Conservation (phyloP, 1,140 invertebrate species). For the Zeugodacus cucurbitae region DNA sequence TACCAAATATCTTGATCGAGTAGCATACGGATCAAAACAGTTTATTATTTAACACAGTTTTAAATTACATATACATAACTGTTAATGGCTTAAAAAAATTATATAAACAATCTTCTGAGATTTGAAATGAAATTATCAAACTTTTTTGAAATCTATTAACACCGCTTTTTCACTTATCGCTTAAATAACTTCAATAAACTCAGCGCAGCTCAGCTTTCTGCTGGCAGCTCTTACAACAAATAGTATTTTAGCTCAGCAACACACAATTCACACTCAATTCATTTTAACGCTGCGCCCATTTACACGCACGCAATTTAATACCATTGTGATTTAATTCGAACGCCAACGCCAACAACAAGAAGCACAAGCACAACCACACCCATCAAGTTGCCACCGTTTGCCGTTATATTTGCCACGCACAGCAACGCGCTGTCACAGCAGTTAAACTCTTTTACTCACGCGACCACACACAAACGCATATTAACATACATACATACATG, state of each 20-base stretch:
- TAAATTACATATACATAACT: too few species aligned
- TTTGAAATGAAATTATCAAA: too few species aligned
- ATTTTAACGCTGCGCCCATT: background rate
- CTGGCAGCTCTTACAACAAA: background rate
- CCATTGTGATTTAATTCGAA: slow-evolving; percentile 9
- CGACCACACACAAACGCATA: background rate
- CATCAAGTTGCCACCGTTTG: background rate
- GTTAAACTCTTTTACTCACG: background rate
- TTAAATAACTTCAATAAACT: background rate
- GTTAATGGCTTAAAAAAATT: too few species aligned
- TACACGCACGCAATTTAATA: slow-evolving; percentile 9
- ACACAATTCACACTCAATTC: background rate
- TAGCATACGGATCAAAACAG: too few species aligned
- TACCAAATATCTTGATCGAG: too few species aligned
- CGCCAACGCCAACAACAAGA: background rate
- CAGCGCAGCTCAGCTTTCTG: background rate
- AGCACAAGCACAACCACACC: background rate
- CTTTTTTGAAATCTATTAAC: too few species aligned
- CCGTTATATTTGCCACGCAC: background rate
- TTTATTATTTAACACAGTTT: too few species aligned
- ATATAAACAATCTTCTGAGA: too few species aligned
- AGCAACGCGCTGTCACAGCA: background rate
- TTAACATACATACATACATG: background rate
- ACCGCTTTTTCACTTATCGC: too few species aligned
- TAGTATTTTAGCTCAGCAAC: background rate